Base-by-base conservation (phyloP, 1,140 invertebrate species). In the Xylocopa sonorina region DNA sequence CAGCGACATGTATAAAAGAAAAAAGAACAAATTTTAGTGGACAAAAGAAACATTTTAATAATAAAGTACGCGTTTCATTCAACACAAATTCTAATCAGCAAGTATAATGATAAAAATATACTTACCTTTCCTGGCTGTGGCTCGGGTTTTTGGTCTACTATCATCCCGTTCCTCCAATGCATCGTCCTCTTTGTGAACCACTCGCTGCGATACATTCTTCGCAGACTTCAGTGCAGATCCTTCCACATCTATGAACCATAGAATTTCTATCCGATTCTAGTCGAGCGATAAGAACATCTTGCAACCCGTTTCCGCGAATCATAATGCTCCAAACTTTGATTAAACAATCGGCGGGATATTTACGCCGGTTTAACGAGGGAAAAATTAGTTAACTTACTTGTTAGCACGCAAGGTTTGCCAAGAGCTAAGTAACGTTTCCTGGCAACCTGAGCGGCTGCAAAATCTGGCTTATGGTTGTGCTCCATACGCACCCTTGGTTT, bases 391-490 rank as follows among this genome's bases (percentile, higher is more conserved):
- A 48, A 67, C 77, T 73, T 64, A 90, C 89, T 85, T 71, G 83
- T 78, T 64, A 84, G 63, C 6, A 88, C 67, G 21, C 75, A 76
- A 10, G 88, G 87, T 60, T 87, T 81, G 18, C 88, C 89, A 29
- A 89, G 79, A 5, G 87, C 87, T 21, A 86, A 78, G 58, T 87
- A 91, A 53, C 91, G 90, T 62, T 87, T 89, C 21, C 92, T 85
- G 0, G 92, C 91, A 62, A 90, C 74, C 24, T 91, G 89, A 0
- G 89, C 91, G 1, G 93, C 92, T 38, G 88, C 80, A 32, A 88
- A 88, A 85, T 93, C 92, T 7, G 92, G 92, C 12, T 88, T 55
- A 72, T 94, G 93, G 84, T 92, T 92, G 80, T 94, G 93, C 9
- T 90, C 88, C 84, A 91, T 92, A 55, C 90, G 89, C 12, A 92